Conservation (phyloP, 2,797 vertebrate genomes). For the Syndactyla subalaris region DNA sequence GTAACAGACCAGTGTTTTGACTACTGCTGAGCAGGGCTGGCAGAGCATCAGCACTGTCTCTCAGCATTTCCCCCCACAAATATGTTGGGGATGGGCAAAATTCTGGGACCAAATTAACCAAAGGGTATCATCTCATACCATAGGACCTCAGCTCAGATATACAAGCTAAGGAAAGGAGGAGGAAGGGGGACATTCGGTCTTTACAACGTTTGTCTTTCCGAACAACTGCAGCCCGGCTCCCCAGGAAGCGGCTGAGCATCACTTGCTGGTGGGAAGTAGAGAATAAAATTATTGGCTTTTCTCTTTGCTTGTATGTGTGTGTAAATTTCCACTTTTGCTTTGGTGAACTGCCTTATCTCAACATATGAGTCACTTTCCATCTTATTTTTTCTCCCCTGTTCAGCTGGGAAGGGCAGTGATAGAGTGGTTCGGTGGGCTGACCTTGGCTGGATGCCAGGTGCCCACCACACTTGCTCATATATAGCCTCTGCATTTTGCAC, state of each 20-base stretch:
- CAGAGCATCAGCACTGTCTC: not conserved
- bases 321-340: not conserved
- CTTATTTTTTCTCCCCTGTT: not conserved
- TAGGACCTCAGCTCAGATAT: not conserved
- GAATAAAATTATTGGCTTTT: not conserved
- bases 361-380: accelerated
- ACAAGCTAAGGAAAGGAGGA: not conserved
- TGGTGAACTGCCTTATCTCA: not conserved
- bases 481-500: not conserved
- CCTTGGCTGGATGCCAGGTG: too few species aligned
- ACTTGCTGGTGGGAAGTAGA: not conserved
- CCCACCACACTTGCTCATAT: not conserved
- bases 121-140: not conserved
- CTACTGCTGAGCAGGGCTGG: not conserved
- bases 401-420: not conserved
- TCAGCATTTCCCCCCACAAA: not conserved
- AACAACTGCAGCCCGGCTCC: not conserved
- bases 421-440: not conserved
- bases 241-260: not conserved
- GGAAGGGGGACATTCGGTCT: not conserved
- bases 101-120: not conserved
- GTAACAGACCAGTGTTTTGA: not conserved
- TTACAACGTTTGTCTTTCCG: not conserved
- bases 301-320: not conserved
- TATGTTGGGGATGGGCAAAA: not conserved